These are phyloP conservation scores for Sinocyclocheilus anophthalmus DNA, from an alignment of 2,113 vertebrate species.

Conservation along the genomic window DNA sequence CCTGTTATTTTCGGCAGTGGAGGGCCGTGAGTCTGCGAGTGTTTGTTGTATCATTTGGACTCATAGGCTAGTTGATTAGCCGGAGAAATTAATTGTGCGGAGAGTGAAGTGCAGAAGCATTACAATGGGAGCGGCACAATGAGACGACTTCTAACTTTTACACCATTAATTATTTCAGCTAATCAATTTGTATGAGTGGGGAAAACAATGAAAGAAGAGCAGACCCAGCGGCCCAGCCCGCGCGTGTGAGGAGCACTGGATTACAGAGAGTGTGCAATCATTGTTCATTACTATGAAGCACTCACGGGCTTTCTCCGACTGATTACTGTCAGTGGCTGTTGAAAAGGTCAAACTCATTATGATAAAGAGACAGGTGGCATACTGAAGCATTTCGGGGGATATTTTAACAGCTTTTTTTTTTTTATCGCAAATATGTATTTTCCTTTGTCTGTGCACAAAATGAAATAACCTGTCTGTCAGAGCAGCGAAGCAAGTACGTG, in stretches of 20 bases:
- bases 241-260: constrained; percentile 60
- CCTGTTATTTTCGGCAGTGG: not conserved
- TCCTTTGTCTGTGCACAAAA: constrained; percentile 59
- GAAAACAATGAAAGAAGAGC: constrained; percentile 13
- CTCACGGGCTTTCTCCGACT: constrained; percentile 52
- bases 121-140: constrained; percentile 59
- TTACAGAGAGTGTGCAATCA: constrained; percentile 66
- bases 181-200: constrained; percentile 63
- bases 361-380: constrained; percentile 70
- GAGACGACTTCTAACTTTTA: constrained; percentile 64
- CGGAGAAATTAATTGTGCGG: constrained; percentile 62
- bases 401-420: constrained; percentile 55
- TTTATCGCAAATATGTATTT: not conserved
- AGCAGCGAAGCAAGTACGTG: constrained; percentile 2
- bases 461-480: constrained; percentile 70
- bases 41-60: constrained; percentile 45
- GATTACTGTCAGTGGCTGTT: constrained; percentile 62
- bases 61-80: constrained; percentile 61
- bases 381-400: constrained; percentile 56
- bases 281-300: constrained; percentile 61
- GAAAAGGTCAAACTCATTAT: constrained; percentile 76
- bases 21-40: constrained; percentile 20
- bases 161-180: constrained; percentile 66
- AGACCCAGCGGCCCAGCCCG: constrained; percentile 34
- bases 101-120: constrained; percentile 58